Conservation (phyloP, 2,797 vertebrate species). For the Triplophysa bombifrons region DNA sequence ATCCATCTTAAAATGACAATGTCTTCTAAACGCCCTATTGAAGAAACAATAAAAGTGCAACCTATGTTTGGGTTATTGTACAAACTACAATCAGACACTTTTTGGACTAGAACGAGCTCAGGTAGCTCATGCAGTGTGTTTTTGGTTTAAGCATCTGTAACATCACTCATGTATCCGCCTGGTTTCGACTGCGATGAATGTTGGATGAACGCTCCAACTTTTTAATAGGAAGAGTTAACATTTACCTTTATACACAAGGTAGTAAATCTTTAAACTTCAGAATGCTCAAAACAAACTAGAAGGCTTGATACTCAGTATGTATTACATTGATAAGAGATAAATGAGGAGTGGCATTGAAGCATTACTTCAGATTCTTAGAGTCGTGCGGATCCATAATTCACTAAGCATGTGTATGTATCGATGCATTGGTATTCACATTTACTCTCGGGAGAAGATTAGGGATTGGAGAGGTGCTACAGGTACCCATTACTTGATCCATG, state of each 20-base stretch:
- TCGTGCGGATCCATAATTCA: conserved; percentile 50
- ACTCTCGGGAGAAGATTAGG: conserved; percentile 2
- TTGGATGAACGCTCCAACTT: not conserved
- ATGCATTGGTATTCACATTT: conserved; percentile 47
- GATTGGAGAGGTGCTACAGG: not conserved
- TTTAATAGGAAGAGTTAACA: conserved; percentile 10
- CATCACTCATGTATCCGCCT: not conserved
- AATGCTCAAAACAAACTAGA: conserved; percentile 33
- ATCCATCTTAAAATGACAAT: too few relatives aligned
- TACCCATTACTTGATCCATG: not conserved
- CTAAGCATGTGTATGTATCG: conserved; percentile 31
- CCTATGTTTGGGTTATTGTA: too few relatives aligned
- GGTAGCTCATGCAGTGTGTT: too few relatives aligned
- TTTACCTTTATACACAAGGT: not conserved
- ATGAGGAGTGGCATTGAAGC: conserved; percentile 50
- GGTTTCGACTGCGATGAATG: not conserved
- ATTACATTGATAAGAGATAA: conserved; percentile 50
- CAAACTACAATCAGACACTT: too few relatives aligned
- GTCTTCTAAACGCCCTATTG: too few relatives aligned
- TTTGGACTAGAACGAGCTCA: too few relatives aligned
- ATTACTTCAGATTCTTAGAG: conserved; percentile 32
- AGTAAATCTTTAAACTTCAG: conserved; percentile 28
- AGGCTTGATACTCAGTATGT: conserved; percentile 35
- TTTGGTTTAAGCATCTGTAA: not conserved
- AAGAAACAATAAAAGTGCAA: too few relatives aligned